Percentiles rank a stretch among this genome's conserved stretches.
phyloP scores from a whole-genome alignment of 1,140 invertebrate species.

The Macrobrachium nipponense region DNA sequence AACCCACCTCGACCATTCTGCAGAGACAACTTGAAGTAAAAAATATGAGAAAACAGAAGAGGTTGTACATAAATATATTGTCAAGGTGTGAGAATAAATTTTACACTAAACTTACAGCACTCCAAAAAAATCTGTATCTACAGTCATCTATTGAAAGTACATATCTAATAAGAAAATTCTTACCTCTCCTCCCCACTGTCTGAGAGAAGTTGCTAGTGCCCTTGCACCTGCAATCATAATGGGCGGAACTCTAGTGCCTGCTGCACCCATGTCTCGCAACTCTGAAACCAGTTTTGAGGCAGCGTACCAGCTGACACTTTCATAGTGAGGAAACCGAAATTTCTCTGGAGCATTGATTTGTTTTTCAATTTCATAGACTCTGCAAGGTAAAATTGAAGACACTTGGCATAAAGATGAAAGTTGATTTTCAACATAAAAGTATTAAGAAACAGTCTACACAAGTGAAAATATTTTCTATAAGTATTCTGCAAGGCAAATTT shows the following conservation, averaged over 20 bases:
- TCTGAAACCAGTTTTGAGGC: slow-evolving; percentile 81
- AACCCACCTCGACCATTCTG: slow-evolving; percentile 75
- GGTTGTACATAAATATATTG: not conserved
- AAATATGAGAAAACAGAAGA: slow-evolving; percentile 32
- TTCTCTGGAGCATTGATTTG: slow-evolving; percentile 84
- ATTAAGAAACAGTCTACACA: slow-evolving; percentile 65
- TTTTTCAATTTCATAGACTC: slow-evolving; percentile 88
- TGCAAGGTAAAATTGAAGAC: slow-evolving; percentile 69
- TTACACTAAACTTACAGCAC: not conserved
- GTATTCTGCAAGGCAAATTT: too few relatives aligned
- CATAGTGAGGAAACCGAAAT: slow-evolving; percentile 88
- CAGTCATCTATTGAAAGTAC: not conserved
- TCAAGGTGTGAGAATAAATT: not conserved
- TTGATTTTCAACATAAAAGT: slow-evolving; percentile 8
- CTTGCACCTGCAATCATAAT: slow-evolving; percentile 76
- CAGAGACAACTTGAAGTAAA: slow-evolving; percentile 65
- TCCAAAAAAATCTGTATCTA: not conserved
- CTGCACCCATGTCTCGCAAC: slow-evolving; percentile 77
- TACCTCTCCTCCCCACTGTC: slow-evolving; percentile 75
- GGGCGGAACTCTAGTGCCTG: slow-evolving; percentile 74
- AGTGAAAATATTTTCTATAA: too few relatives aligned
- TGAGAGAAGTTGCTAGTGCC: slow-evolving; percentile 74
- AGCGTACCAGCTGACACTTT: slow-evolving; percentile 91
- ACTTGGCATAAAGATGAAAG: slow-evolving; percentile 42
- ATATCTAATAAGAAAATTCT: slow-evolving; percentile 1